A percentile compares a stretch with the other conserved stretches of the same genome.
phyloP scores from a whole-genome alignment of 2,888 invertebrate species.

The Chloroclystis v-ata region DNA sequence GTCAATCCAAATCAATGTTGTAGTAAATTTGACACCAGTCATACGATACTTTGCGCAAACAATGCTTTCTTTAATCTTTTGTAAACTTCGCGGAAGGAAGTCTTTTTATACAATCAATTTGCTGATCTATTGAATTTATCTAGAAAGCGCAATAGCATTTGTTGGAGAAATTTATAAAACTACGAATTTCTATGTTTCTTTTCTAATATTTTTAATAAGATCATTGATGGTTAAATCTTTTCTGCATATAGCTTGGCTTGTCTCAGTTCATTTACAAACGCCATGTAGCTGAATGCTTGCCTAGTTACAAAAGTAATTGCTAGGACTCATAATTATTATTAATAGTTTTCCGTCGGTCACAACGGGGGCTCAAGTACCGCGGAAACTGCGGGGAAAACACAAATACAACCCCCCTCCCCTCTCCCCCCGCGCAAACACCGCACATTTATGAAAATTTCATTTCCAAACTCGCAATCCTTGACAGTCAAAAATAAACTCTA shows the following conservation, averaged over 20 bases:
- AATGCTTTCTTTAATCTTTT: conserved; percentile 29
- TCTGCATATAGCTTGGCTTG: not conserved
- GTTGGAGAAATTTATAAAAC: not conserved
- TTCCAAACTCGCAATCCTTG: conserved; percentile 54
- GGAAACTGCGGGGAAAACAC: conserved; percentile 62
- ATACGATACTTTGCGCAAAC: conserved; percentile 58
- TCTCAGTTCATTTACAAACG: not conserved
- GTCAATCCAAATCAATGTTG: conserved; percentile 35
- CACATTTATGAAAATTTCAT: conserved; percentile 76
- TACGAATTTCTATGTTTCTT: too few relatives aligned
- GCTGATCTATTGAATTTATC: conserved; percentile 25
- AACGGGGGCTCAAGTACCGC: conserved; percentile 54
- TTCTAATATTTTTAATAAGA: too few relatives aligned
- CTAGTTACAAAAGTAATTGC: conserved; percentile 21
- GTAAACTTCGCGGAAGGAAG: conserved; percentile 62
- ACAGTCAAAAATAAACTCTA: conserved; percentile 66
- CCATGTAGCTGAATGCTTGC: conserved; percentile 10
- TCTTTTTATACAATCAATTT: conserved; percentile 33
- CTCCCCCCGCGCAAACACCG: conserved; percentile 29
- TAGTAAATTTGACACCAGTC: conserved; percentile 54
- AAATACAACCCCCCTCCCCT: conserved; percentile 48
- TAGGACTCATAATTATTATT: conserved; percentile 57
- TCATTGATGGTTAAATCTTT: not conserved
- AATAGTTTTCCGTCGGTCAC: conserved; percentile 62
- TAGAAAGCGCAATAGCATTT: not conserved